phyloP scores from a whole-genome alignment of 1,140 invertebrate species.

The Atta texana region DNA sequence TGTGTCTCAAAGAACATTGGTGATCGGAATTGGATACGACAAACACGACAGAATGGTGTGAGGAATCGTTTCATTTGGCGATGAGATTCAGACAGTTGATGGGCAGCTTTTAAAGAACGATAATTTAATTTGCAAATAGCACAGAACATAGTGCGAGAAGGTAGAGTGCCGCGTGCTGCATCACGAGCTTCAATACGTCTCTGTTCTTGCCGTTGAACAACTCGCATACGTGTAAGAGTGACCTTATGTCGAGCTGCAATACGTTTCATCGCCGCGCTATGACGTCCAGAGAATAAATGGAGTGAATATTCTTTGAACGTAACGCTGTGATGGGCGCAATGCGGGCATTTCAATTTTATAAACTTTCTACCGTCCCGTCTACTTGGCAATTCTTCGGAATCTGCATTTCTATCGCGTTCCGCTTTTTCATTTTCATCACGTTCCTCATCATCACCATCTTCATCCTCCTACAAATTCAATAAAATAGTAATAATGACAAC shows the following conservation, averaged over 20 bases:
- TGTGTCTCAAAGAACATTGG: constrained; percentile 94
- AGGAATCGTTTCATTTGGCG: constrained; percentile 93
- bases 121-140: constrained; percentile 93
- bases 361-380: constrained; percentile 86
- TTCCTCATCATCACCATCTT: constrained; percentile 86
- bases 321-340: constrained; percentile 90
- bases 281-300: constrained; percentile 90
- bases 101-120: constrained; percentile 91
- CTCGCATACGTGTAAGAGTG: constrained; percentile 90
- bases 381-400: constrained; percentile 82
- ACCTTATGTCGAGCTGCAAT: constrained; percentile 90
- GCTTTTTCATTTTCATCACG: constrained; percentile 83
- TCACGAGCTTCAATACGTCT: constrained; percentile 90
- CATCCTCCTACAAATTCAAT: constrained; percentile 67
- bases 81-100: constrained; percentile 92
- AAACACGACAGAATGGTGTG: constrained; percentile 92
- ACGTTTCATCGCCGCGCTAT: constrained; percentile 90
- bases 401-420: constrained; percentile 77
- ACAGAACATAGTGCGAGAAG: constrained; percentile 90
- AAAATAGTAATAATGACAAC: not conserved
- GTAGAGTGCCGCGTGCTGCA: constrained; percentile 89
- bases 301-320: constrained; percentile 91
- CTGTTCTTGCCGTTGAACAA: constrained; percentile 91
- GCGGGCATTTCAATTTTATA: constrained; percentile 91
- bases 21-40: constrained; percentile 91